A percentile compares a stretch with the other conserved stretches of the same genome.
phyloP scores from a whole-genome alignment of 2,113 vertebrate species.

The Nothocercus julius region DNA sequence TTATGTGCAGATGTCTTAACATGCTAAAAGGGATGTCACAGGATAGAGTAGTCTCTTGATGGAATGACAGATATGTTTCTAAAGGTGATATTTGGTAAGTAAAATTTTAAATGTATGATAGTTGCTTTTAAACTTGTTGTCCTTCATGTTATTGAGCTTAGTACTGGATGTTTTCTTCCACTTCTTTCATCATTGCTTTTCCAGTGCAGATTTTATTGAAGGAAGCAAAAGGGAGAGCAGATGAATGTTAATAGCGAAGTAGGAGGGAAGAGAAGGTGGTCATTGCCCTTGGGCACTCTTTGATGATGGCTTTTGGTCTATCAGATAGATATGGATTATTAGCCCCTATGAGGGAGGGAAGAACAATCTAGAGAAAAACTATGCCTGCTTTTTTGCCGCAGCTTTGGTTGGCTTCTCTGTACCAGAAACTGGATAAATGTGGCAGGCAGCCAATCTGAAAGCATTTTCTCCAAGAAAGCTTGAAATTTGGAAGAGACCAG shows the following conservation, averaged over 20 bases:
- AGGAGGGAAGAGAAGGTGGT: background rate
- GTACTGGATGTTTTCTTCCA: background rate
- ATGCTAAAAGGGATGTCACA: background rate
- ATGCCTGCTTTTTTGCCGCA: background rate
- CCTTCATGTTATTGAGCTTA: background rate
- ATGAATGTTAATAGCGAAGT: background rate
- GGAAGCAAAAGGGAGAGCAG: background rate
- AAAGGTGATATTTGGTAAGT: background rate
- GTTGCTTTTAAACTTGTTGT: background rate
- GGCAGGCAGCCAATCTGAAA: constrained; percentile 63
- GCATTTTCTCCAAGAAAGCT: constrained; percentile 48
- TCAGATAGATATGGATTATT: background rate
- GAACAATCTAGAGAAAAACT: background rate
- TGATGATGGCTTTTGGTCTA: background rate
- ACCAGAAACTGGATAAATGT: constrained; percentile 31
- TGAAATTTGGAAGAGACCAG: constrained; percentile 61
- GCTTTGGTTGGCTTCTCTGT: constrained; percentile 1
- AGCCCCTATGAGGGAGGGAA: background rate
- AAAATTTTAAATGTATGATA: background rate
- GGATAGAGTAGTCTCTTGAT: background rate
- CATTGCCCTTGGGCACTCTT: background rate
- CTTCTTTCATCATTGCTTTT: background rate
- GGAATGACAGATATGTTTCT: background rate
- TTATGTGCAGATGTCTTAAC: background rate
- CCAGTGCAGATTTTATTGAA: background rate